Base-by-base conservation (phyloP, 2,797 vertebrate species). In the Fringilla coelebs region DNA sequence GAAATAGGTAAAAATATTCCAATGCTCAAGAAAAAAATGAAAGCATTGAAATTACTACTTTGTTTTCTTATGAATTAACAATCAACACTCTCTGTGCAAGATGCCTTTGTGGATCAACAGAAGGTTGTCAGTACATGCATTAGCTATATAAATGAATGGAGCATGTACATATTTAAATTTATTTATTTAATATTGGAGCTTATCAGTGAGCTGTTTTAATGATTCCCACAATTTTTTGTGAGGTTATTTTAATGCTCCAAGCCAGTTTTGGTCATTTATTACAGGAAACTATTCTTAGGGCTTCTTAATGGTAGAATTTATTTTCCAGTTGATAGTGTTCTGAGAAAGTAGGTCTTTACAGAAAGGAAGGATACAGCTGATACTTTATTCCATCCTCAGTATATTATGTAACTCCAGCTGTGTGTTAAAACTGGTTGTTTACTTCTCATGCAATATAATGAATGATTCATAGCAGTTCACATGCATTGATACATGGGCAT, bases 271-370 rank as follows among this genome's bases (percentile, higher is more conserved):
- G 52, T 76, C 40, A 45, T 86, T 77, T 90, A 74, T 45, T 91
- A 72, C 67, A 71, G 67, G 90, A 82, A 88, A 57, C 71, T 66
- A 14, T 73, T 80, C 28, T 90, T 45, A 70, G 61, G 78, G 36
- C 67, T 91, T 94, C 32, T 85, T 81, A 84, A 36, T 48, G 81
- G 20, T 95, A 78, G 86, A 93, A 58, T 49, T 79, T 57, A 52
- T 11, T 79, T 96, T 96, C 85, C 43, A 40, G 51, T 82, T 63
- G 48, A 41, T 82, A 46, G 66, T 88, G 61, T 96, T 96, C 88
- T 71, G 92, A 52, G 78, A 76, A 89, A 81, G 60, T 87, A 89
- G 89, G 57, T 71, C 45, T 87, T 81, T 78, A 51, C 22, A 83
- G 70, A 51, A 87, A 31, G 63, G n/a, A 54, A 94, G 20, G 85